Evolutionary conservation across 2,113 vertebrate genomes (phyloP).

Genomic region (Vidua macroura): DNA sequence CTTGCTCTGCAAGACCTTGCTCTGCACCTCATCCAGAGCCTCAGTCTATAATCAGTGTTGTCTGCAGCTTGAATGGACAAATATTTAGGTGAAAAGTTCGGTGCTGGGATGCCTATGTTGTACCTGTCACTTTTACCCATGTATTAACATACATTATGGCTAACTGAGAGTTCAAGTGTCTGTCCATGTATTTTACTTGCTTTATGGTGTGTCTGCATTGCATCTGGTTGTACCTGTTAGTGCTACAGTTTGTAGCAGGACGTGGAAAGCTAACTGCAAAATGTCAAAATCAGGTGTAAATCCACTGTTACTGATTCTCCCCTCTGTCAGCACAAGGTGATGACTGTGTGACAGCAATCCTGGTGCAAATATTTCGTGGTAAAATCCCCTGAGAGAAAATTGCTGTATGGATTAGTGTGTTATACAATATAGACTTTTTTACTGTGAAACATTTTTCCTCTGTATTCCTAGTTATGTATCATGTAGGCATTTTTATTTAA

Average conservation of each 20-base stretch:
- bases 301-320: neutral
- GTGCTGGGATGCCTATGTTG: neutral
- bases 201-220: neutral
- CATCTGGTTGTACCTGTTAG: neutral
- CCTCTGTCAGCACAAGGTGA: neutral
- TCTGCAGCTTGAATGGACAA: neutral
- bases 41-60: neutral
- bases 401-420: neutral
- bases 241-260: neutral
- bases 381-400: neutral
- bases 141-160: rapidly evolving
- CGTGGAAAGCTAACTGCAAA: neutral
- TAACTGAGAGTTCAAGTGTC: neutral
- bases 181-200: neutral
- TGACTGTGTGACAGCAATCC: neutral
- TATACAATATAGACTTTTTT: neutral
- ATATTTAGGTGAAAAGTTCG: neutral
- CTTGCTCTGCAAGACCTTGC: neutral
- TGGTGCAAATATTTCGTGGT: neutral
- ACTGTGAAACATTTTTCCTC: neutral
- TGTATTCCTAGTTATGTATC: neutral
- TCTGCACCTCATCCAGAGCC: neutral
- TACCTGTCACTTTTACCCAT: neutral
- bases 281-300: neutral
- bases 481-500: neutral